Evolutionary conservation across 1,140 invertebrate species (phyloP).

Genomic region (Reticulitermes speratus): DNA sequence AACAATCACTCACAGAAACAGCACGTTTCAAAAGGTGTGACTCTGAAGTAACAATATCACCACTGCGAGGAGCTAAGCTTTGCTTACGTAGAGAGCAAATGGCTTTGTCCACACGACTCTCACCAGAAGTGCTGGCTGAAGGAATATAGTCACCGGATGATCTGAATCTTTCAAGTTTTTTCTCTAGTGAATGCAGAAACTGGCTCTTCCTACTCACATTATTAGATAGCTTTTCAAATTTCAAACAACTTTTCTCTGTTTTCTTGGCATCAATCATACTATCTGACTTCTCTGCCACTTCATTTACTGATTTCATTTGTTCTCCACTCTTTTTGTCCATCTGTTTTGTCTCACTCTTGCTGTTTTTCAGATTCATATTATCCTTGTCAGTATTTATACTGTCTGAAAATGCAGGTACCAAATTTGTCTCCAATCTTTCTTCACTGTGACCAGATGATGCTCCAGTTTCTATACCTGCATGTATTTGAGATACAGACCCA

Average conservation of each 20-base stretch:
- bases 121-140: conserved; percentile 35
- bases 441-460: background rate
- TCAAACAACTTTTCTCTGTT: background rate
- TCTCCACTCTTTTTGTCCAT: background rate
- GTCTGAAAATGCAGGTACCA: background rate
- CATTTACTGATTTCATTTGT: background rate
- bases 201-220: conserved; percentile 50
- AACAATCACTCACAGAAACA: conserved; percentile 65
- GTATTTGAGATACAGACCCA: too few relatives aligned
- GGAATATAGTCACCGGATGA: conserved; percentile 37
- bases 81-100: conserved; percentile 55
- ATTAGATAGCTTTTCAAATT: conserved; percentile 43
- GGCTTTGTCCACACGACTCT: conserved; percentile 38
- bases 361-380: background rate
- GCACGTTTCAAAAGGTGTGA: conserved; percentile 64
- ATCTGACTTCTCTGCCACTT: background rate
- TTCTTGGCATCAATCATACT: conserved; percentile 10
- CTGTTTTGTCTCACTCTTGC: background rate
- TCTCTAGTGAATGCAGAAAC: conserved; percentile 56
- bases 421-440: background rate
- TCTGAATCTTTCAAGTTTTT: conserved; percentile 50
- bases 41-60: conserved; percentile 46
- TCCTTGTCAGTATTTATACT: background rate
- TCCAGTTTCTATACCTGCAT: background rate
- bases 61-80: conserved; percentile 35